Evolutionary conservation across 2,888 invertebrate species (phyloP), one percentile per base, ranked within the genome.

Genomic region (Lithophane semibrunnea): DNA sequence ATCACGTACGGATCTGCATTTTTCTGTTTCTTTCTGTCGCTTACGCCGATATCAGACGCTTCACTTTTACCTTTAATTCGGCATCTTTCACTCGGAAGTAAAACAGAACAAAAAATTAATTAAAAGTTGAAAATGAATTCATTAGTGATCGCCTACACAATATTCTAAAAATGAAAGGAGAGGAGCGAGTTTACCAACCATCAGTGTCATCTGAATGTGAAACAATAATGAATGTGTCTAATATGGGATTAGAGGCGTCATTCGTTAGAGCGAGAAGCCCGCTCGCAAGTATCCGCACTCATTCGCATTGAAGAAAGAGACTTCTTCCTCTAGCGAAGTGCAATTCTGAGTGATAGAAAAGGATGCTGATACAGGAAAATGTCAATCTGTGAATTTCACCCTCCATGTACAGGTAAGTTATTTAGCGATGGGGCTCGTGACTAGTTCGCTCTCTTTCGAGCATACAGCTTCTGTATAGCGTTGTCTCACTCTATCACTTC

Each of bases 341-440:
- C 18, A 47, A 16, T 37, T 69, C 60, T 60, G 18, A 18, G 37
- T 42, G 18, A 29, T 29, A 49, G 29, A 56, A 80, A 49, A 42
- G 3, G 18, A 63, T 18, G 21, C 8, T 47, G 21, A 29, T 77
- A 56, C 18, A 56, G 37, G 47, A 47, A 72, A n/a, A 60, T 54
- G 9, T 4, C 16, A 21, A 47, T 37, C 16, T 77, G 21, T 64
- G 16, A 8, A 47, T 63, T 63, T 54, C 10, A 29, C 29, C 74
- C 16, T 73, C 13, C 47, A 52, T 3, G 13, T 54, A n/a, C 9
- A 21, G 24, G 21, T 72, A 72, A 49, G n/a, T 37, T 54, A 47
- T 80, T 61, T 29, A 63, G 42, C 37, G 37, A 72, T 71, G 54
- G 47, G 24, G 49, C 47, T 61, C 16, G 61, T 16, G 24, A 79